phyloP scores from a whole-genome alignment of 1,140 invertebrate species.

The Rhyzopertha dominica region DNA sequence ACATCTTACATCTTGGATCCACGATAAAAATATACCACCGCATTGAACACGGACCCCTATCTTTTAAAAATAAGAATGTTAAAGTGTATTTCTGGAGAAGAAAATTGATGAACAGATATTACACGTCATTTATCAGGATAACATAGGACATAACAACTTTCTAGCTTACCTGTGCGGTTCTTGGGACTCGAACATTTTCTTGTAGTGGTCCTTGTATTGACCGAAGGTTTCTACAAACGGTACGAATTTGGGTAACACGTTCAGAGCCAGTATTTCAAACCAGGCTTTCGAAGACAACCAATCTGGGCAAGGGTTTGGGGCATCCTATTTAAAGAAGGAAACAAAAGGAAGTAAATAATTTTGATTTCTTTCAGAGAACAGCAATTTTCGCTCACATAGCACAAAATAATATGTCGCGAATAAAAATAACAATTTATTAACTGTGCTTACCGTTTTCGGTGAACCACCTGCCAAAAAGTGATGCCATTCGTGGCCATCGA shows the following conservation, averaged over 20 bases:
- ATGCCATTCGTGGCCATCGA: conserved; percentile 57
- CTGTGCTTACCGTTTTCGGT: conserved; percentile 27
- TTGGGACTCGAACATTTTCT: conserved; percentile 51
- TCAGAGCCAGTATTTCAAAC: conserved; percentile 57
- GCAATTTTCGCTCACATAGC: background rate
- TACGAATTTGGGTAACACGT: conserved; percentile 49
- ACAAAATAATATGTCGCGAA: background rate
- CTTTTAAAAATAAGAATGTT: too few species aligned
- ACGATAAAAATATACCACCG: too few species aligned
- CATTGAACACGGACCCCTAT: too few species aligned
- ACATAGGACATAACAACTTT: too few species aligned
- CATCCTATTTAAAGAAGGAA: conserved; percentile 39
- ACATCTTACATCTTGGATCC: too few species aligned
- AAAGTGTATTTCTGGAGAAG: too few species aligned
- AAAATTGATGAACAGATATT: too few species aligned
- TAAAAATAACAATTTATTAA: conserved; percentile 5
- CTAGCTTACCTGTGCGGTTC: conserved; percentile 50
- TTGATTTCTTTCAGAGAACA: conserved; percentile 6
- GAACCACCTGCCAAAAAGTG: conserved; percentile 54
- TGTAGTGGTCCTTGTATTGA: conserved; percentile 49
- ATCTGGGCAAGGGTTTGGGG: conserved; percentile 52
- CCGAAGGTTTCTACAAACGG: conserved; percentile 50
- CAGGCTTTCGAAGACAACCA: conserved; percentile 59
- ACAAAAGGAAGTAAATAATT: conserved; percentile 6
- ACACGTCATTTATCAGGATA: too few species aligned